Evolutionary conservation across 2,113 vertebrate genomes (phyloP), one percentile per base, ranked within the genome.

Genomic region (Falcunculus frontatus): DNA sequence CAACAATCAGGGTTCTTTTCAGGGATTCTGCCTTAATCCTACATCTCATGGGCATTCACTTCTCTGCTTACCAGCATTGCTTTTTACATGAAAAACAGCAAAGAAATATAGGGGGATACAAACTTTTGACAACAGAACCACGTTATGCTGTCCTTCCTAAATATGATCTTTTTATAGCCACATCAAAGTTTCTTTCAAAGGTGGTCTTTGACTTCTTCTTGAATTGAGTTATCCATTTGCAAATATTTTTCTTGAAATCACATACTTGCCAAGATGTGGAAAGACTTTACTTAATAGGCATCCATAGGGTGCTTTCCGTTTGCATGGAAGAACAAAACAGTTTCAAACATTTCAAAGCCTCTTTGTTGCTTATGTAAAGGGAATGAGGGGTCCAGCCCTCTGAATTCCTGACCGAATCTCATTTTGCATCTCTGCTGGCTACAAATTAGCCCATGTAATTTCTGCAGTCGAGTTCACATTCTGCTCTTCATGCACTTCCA

Each of bases 201-300:
- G 90, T 90, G 82, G 94, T 97, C 90, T 93, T 93, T 94, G 95
- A 94, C 88, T 86, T 77, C n/a, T 85, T 7, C 67, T 86, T 67
- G 85, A 92, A 92, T 92, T 96, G 72, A 27, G 75, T 95, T 97
- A 94, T 95, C 88, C 90, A 94, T 90, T 95, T 95, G 64, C 93
- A 96, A 95, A 95, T 97, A 96, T 96, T 96, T 96, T 92, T 92
- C 88, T 97, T 96, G 95, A 96, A 96, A 95, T 94, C 68, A 84
- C 92, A 94, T 84, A 93, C 92, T 94, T 94, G 55, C 63, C 37
- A 80, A 95, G 88, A 88, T 63, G 47, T 86, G 83, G 88, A 70
- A 95, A 86, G 95, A 83, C 83, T 90, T 95, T 53, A 70, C 75
- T 92, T 95, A 92, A 94, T 70, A 92, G 47, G 68, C 52, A 93